Evolutionary conservation across 1,140 invertebrate genomes (phyloP), one percentile per base, ranked within the genome.

Genomic region (Nasonia vitripennis): DNA sequence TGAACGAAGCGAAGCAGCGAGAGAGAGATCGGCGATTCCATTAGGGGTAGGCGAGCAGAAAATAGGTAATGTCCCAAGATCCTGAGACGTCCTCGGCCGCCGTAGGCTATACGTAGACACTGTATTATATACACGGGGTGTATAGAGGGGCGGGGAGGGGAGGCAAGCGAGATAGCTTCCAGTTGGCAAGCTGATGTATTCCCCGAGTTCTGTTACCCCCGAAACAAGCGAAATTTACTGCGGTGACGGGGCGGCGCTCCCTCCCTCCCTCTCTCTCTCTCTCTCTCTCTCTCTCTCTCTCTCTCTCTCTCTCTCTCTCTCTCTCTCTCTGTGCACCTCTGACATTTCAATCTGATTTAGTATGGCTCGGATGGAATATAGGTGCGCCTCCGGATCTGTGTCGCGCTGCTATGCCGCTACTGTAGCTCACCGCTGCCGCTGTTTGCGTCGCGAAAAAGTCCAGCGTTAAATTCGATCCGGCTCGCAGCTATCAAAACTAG

Each of bases 51-150:
- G 85, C 86, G 71, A 80, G 86, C 81, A 87, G 89, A 89, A 90
- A 90, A 90, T 90, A 88, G 89, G 87, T 89, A 90, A 89, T 89
- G 88, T 89, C 88, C 90, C 86, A 89, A 89, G 86, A 88, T 86
- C 87, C 87, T 62, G 87, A 27, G 27, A 62, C 34, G 12, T 27
- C n/a, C 34, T 27, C 37, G 51, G 20, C 62, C 31, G 31, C 62
- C 31, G 27, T 0, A 20, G 17, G 31, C 55, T 67, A 20, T 4
- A 41, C n/a, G n/a, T n/a, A 41, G 34, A 37, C 34, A 37, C 34
- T 37, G 5, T 6, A 37, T 37, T 6, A 37, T 37, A 37, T 37
- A 37, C 34, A 37, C 3, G 34, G 5, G 34, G 4, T 2, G 10
- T n/a, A n/a, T 11, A 71, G 68, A 71, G 3, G 31, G 14, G 81